Evolutionary conservation across 2,888 invertebrate genomes (phyloP), one percentile per base, ranked within the genome.

Genomic region (Iselma pallidipennis): DNA sequence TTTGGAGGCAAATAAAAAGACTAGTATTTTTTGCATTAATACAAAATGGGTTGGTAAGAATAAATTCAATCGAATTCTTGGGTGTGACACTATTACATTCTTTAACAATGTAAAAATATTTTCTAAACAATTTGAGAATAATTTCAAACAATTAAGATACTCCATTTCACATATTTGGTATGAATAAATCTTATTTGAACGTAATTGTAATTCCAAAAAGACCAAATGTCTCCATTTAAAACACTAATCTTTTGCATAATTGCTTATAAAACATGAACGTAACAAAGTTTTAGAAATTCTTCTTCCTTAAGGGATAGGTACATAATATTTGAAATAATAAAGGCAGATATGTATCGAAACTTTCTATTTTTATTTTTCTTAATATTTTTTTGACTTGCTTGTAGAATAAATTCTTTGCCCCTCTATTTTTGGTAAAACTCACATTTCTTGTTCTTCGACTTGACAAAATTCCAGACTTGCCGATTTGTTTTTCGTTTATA

Each of bases 21-120:
- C n/a, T n/a, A n/a, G n/a, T n/a, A n/a, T n/a, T n/a, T n/a, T n/a
- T n/a, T n/a, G n/a, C n/a, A 42, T 42, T 42, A 16, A 45, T n/a
- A n/a, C 21, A 45, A 21, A 21, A 21, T 45, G 45, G 45, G 45
- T 45, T 45, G 45, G 45, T 45, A 45, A n/a, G 45, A 45, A 42
- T 42, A 19, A 42, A 42, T 42, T 16, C 19, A 42, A 45, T 45
- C 45, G n/a, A 45, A 23, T 23, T 23, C 23, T 23, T 45, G 45
- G 45, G 45, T 45, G 45, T 45, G 45, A 45, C 45, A 23, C 45
- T 23, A 45, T 45, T 45, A 23, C 45, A 45, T 45, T 45, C 45
- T 21, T 12, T 45, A 21, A n/a, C 19, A 23, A 23, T 12, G 4
- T 10, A 5, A 1, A n/a, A 45, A 45, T n/a, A 45, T 45, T 45